Evolutionary conservation across 2,797 vertebrate genomes (phyloP).

Genomic region (Catamblyrhynchus diadema): DNA sequence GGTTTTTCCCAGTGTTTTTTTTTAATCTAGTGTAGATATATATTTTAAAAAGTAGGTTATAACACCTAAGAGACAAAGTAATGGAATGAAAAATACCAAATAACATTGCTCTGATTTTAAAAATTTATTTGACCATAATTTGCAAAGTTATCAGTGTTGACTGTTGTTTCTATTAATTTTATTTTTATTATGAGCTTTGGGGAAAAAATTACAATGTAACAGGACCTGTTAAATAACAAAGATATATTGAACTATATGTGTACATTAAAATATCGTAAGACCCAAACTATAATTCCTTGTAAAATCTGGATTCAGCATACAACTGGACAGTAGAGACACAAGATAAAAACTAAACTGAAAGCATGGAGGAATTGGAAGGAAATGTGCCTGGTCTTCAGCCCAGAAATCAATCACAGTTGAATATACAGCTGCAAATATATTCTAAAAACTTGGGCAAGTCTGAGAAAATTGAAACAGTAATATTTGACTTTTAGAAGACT

Average conservation of each 20-base stretch:
- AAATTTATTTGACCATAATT: background rate
- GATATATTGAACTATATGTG: background rate
- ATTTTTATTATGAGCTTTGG: background rate
- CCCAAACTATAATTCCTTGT: background rate
- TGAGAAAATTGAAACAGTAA: background rate
- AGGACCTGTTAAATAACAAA: background rate
- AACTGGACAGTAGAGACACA: background rate
- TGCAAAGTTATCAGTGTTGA: background rate
- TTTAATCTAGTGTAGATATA: background rate
- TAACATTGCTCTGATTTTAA: background rate
- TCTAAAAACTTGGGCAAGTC: background rate
- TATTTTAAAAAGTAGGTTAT: background rate
- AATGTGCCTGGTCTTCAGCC: background rate
- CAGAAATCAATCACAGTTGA: background rate
- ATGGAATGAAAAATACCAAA: background rate
- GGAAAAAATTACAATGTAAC: background rate
- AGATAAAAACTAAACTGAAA: background rate
- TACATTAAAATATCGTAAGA: background rate
- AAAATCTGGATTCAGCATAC: background rate
- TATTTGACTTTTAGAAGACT: background rate
- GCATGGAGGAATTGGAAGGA: background rate
- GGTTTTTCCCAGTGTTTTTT: background rate
- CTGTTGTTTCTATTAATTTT: background rate
- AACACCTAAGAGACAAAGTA: background rate
- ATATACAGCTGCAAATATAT: background rate